These are phyloP conservation scores for Trisateles emortualis DNA, from an alignment of 2,888 invertebrate species.

Conservation along the genomic window DNA sequence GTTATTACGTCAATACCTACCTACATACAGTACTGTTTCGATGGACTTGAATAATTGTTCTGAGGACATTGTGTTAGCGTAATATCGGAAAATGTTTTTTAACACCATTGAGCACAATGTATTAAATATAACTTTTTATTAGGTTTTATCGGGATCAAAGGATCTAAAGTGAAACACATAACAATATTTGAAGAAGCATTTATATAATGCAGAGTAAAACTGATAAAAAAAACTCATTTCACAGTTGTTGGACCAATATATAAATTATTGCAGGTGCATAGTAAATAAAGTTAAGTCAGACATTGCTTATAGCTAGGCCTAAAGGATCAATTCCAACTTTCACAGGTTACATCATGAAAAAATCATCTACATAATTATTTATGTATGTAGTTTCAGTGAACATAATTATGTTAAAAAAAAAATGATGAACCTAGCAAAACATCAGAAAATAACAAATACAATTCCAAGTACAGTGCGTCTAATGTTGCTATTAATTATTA, in stretches of 20 bases:
- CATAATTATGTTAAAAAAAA: not conserved
- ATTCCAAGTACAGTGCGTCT: constrained; percentile 3
- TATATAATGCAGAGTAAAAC: constrained; percentile 4
- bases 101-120: not conserved
- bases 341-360: not conserved
- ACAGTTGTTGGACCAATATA: not conserved
- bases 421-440: not conserved
- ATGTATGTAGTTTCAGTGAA: constrained; percentile 4
- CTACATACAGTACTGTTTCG: constrained; percentile 26
- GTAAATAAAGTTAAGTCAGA: constrained; percentile 1
- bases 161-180: not conserved
- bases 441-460: constrained; percentile 9
- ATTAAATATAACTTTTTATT: not conserved
- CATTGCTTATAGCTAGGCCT: constrained; percentile 3
- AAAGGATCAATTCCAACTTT: constrained; percentile 3
- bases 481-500: constrained; percentile 11
- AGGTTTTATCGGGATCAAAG: not conserved
- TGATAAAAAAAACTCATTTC: not conserved
- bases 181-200: not conserved
- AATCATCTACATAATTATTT: constrained; percentile 1
- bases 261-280: not conserved
- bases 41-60: too few relatives aligned
- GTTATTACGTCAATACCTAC: constrained; percentile 28
- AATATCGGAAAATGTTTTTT: not conserved
- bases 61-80: too few relatives aligned